These are phyloP conservation scores for Maniola jurtina DNA, from an alignment of 1,140 invertebrate species.

Conservation along the genomic window DNA sequence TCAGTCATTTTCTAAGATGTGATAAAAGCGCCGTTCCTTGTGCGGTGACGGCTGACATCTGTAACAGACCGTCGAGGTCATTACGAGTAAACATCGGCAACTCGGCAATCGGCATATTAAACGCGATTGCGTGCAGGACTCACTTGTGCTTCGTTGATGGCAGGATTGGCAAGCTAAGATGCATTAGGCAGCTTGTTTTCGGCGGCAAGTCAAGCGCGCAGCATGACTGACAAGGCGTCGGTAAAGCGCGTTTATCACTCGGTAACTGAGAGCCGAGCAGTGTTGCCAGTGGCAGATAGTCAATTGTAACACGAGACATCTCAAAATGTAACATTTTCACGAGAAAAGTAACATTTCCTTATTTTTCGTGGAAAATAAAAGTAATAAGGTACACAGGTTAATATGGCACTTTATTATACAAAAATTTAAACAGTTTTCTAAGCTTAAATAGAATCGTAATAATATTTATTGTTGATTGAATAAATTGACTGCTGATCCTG, in stretches of 20 bases:
- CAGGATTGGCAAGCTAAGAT: slow-evolving; percentile 61
- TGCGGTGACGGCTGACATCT: slow-evolving; percentile 74
- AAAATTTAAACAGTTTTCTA: too few relatives aligned
- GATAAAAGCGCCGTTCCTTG: slow-evolving; percentile 72
- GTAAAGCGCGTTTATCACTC: slow-evolving; percentile 65
- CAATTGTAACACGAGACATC: too few relatives aligned
- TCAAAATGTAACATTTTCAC: too few relatives aligned
- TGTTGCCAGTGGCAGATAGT: too few relatives aligned
- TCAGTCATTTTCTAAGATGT: slow-evolving; percentile 77
- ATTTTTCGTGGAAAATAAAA: too few relatives aligned
- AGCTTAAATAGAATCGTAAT: too few relatives aligned
- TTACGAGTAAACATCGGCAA: slow-evolving; percentile 27
- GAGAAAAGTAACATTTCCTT: too few relatives aligned
- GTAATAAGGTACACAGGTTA: too few relatives aligned
- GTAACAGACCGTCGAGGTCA: slow-evolving; percentile 71
- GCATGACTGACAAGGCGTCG: slow-evolving; percentile 61
- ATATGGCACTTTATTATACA: too few relatives aligned
- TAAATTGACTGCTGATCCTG: too few relatives aligned
- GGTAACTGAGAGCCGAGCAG: too few relatives aligned
- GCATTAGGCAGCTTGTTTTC: slow-evolving; percentile 61
- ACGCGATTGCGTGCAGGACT: slow-evolving; percentile 25
- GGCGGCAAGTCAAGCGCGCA: slow-evolving; percentile 56
- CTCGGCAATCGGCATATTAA: background rate
- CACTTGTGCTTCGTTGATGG: slow-evolving; percentile 65
- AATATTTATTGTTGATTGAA: too few relatives aligned